Percentiles rank a stretch among this genome's conserved stretches.
Evolutionary conservation across 2,113 vertebrate species (phyloP).

Genomic region (Mixornis gularis): DNA sequence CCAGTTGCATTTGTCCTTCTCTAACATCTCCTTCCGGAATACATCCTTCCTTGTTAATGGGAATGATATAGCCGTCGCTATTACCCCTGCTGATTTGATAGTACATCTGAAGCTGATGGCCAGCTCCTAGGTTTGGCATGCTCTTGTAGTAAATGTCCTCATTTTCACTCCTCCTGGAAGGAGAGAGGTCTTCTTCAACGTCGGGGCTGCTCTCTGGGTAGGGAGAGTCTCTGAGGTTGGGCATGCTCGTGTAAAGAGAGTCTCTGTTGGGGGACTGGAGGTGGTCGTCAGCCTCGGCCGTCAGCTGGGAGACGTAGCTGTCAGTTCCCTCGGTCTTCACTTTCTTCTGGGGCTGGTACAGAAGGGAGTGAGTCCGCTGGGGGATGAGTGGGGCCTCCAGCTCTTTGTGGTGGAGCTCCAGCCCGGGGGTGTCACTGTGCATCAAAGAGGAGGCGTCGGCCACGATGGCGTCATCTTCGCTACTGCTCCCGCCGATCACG

Average conservation of each 20-base stretch:
- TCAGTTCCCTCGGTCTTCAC: slow-evolving; percentile 85
- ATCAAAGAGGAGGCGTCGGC: slow-evolving; percentile 91
- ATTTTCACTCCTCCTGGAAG: slow-evolving; percentile 88
- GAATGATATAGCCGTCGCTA: slow-evolving; percentile 95
- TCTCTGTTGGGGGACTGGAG: slow-evolving; percentile 96
- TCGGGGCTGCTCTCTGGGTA: slow-evolving; percentile 90
- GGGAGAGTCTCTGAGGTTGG: slow-evolving; percentile 96
- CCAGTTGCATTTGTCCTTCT: slow-evolving; percentile 99
- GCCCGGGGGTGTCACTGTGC: slow-evolving; percentile 82
- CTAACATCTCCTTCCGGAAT: slow-evolving; percentile 93
- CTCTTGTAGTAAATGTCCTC: slow-evolving; percentile 99
- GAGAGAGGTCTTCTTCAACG: slow-evolving; percentile 88
- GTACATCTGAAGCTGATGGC: slow-evolving; percentile 92
- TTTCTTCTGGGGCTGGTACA: slow-evolving; percentile 97
- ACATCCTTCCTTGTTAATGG: slow-evolving; percentile 91
- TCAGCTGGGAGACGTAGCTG: slow-evolving; percentile 86
- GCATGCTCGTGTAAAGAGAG: slow-evolving; percentile 98
- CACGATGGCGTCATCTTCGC: slow-evolving; percentile 88
- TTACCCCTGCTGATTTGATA: slow-evolving; percentile 95
- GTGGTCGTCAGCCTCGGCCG: slow-evolving; percentile 82
- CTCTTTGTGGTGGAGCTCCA: slow-evolving; percentile 88
- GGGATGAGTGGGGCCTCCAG: slow-evolving; percentile 96
- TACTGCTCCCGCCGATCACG: slow-evolving; percentile 83
- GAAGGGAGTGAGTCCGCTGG: slow-evolving; percentile 98
- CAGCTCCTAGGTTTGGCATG: slow-evolving; percentile 95